A percentile compares a stretch with the other conserved stretches of the same genome.
These are phyloP conservation scores for Anthopleura sola DNA, from an alignment of 64 coral and sea anemone species.

Conservation along the genomic window DNA sequence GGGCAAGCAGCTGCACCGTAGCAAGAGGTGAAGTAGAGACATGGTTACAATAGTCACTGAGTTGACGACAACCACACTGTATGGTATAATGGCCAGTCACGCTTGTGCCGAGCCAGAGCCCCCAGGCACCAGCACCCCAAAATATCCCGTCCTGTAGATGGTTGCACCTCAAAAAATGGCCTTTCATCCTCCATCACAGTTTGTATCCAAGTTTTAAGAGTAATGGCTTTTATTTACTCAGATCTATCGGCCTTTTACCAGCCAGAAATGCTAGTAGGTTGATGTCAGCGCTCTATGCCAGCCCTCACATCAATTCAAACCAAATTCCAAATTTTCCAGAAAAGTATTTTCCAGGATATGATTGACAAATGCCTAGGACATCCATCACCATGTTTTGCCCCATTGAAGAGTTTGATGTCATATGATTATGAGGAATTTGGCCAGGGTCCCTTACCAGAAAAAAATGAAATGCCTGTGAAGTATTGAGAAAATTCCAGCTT, in stretches of 20 bases:
- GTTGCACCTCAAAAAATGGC: background rate
- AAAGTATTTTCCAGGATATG: background rate
- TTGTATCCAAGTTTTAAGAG: no score
- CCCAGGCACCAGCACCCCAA: background rate
- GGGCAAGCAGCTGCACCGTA: slow-evolving; percentile 49
- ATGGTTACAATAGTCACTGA: background rate
- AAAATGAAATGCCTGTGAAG: no score
- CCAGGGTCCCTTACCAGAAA: no score
- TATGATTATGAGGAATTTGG: no score
- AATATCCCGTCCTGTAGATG: background rate
- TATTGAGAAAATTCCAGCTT: no score
- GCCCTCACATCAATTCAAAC: background rate
- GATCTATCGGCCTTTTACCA: background rate
- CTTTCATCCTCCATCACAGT: background rate
- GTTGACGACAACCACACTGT: background rate
- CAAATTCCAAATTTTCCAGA: slow-evolving; percentile 13
- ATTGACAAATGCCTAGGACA: background rate
- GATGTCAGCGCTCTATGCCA: background rate
- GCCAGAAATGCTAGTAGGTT: background rate
- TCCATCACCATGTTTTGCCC: background rate
- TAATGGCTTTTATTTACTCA: background rate
- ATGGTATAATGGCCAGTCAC: background rate
- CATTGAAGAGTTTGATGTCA: background rate
- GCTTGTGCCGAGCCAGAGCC: background rate
- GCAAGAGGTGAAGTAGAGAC: slow-evolving; percentile 46